A percentile compares a stretch with the other conserved stretches of the same genome.
Evolutionary conservation across 2,888 invertebrate genomes (phyloP).

Genomic region (Dicyrtomina minuta): DNA sequence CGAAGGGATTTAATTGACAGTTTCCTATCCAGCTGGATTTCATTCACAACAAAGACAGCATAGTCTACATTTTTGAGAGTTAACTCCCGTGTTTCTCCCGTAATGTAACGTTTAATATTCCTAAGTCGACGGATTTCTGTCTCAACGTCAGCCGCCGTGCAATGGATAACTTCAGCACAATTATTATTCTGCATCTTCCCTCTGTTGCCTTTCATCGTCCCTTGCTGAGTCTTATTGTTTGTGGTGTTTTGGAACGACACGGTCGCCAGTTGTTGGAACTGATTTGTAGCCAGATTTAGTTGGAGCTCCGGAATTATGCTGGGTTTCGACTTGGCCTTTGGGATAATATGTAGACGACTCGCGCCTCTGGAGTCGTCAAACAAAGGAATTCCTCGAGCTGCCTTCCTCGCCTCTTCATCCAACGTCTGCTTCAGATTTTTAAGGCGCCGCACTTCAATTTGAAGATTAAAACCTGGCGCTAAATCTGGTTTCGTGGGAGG

Average conservation of each 20-base stretch:
- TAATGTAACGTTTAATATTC: slow-evolving; percentile 25
- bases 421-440: slow-evolving; percentile 3
- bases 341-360: too few relatives aligned
- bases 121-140: slow-evolving; percentile 14
- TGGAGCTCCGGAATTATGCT: background rate
- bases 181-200: too few relatives aligned
- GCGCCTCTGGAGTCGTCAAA: too few relatives aligned
- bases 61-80: slow-evolving; percentile 12
- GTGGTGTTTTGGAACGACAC: too few relatives aligned
- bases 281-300: too few relatives aligned
- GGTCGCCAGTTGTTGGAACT: too few relatives aligned
- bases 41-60: slow-evolving; percentile 17
- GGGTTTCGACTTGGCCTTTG: too few relatives aligned
- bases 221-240: too few relatives aligned
- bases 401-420: slow-evolving; percentile 3
- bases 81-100: slow-evolving; percentile 12
- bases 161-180: background rate
- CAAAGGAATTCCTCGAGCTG: too few relatives aligned
- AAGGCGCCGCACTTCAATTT: slow-evolving; percentile 14
- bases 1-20: too few relatives aligned
- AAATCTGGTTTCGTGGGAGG: background rate
- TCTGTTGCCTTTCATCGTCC: too few relatives aligned
- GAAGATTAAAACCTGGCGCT: slow-evolving; percentile 2
- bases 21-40: background rate
- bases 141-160: slow-evolving; percentile 16